Base-by-base conservation (phyloP, 2,113 vertebrate species). In the Triplophysa dalaica region DNA sequence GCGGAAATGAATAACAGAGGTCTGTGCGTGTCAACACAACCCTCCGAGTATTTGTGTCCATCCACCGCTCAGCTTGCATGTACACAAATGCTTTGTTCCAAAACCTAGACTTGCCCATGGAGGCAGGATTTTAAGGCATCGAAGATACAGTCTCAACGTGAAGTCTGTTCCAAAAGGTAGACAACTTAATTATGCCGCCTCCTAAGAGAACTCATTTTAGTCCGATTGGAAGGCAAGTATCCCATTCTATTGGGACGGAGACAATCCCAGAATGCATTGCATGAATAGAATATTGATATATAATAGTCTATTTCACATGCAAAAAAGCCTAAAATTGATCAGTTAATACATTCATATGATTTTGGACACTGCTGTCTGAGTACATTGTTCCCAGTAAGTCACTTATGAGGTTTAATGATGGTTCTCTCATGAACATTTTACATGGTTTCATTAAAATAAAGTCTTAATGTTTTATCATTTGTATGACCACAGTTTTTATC, bases 11-110 rank as follows among this genome's bases (percentile, higher is more conserved):
- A 84, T 69, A 48, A 74, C 77, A 77, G 70, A 50, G 75, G 75
- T 70, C 65, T 60, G 61, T 67, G 78, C 70, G 81, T 81, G 77
- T 65, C 68, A 81, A 84, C 79, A 75, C 56, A 76, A 69, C 75
- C 63, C 75, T 77, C 78, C 38, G 76, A 22, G 63, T 21, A 38
- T 62, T 66, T 61, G 52, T 69, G 67, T 56, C 56, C 75, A 65
- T 65, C 67, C 64, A 69, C 52, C 4, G 78, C 24, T 24, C 61
- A 66, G 48, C 7, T 19, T 54, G 61, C n/a, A 64, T 38, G 22
- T n/a, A 26, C 26, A 75, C 75, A 50, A 54, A 75, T 63, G 41
- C 17, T 22, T 5, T 11, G 19, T 64, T 75, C 41, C 43, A 50
- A 63, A 75, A 64, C 10, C 22, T 29, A 33, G 7, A 61, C 21